Evolutionary conservation across 2,888 invertebrate genomes (phyloP).

Genomic region (Chymomyza fuscimana): DNA sequence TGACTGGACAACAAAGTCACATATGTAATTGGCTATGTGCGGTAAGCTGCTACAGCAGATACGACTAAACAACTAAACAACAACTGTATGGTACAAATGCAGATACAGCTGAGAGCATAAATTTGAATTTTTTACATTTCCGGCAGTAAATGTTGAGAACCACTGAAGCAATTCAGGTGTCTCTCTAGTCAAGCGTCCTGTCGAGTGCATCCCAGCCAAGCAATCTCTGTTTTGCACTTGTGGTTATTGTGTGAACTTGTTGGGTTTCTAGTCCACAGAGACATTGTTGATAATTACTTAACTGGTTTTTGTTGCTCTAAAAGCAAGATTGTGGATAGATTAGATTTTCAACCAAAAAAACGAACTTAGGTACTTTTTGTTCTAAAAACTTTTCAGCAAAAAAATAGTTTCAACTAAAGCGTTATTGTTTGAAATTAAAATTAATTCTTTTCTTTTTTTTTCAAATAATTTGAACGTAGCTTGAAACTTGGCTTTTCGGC

Average conservation of each 20-base stretch:
- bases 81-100: neutral
- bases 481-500: no score
- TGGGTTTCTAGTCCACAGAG: neutral
- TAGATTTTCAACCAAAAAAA: neutral
- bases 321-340: neutral
- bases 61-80: neutral
- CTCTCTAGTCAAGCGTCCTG: no score
- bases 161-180: no score
- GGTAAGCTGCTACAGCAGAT: neutral
- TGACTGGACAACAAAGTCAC: conserved; percentile 41
- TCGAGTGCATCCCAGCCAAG: neutral
- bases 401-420: no score
- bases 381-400: neutral
- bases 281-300: neutral
- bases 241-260: neutral
- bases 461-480: no score
- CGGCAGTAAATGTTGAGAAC: conserved; percentile 8
- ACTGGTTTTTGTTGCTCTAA: neutral
- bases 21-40: conserved; percentile 9
- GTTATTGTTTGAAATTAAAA: no score
- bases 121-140: conserved; percentile 63
- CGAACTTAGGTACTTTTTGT: no score
- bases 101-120: conserved; percentile 43
- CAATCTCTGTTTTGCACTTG: neutral
- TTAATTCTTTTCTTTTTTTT: no score